Evolutionary conservation across 2,797 vertebrate genomes (phyloP).

Genomic region (Hephaestus fuliginosus): DNA sequence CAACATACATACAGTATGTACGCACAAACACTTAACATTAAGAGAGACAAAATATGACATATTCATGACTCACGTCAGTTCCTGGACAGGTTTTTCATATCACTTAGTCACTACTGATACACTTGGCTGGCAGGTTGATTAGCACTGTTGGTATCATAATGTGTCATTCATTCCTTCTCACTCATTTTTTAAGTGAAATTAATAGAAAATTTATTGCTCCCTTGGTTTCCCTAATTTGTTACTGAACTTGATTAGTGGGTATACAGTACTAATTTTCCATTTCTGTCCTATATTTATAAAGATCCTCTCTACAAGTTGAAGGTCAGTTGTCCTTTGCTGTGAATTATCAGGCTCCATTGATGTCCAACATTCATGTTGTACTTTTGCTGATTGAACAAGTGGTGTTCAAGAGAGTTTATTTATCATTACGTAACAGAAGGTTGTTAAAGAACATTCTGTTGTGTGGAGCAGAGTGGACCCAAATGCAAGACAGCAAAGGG

Average conservation of each 20-base stretch:
- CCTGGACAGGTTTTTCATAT: conserved; percentile 22
- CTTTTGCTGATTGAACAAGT: neutral
- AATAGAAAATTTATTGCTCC: conserved; percentile 15
- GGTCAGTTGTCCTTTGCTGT: conserved; percentile 2
- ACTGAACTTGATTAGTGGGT: neutral
- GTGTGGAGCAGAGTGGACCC: too few relatives aligned
- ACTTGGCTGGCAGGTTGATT: conserved; percentile 35
- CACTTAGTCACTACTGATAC: conserved; percentile 19
- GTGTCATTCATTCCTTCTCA: conserved; percentile 16
- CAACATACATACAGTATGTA: neutral
- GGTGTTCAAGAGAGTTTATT: too few relatives aligned
- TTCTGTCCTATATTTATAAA: neutral
- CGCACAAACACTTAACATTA: neutral
- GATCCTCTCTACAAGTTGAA: neutral
- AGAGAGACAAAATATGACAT: conserved; percentile 1
- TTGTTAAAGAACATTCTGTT: too few relatives aligned
- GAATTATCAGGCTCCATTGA: conserved; percentile 8
- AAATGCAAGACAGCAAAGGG: too few relatives aligned
- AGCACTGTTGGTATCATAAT: conserved; percentile 26
- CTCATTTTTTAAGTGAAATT: conserved; percentile 3
- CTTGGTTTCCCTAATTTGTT: neutral
- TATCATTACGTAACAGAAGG: too few relatives aligned
- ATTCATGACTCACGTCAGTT: conserved; percentile 24
- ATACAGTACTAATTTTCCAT: neutral
- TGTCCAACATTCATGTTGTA: neutral